Evolutionary conservation across 2,888 invertebrate genomes (phyloP).

Genomic region (Torymus tubicola): DNA sequence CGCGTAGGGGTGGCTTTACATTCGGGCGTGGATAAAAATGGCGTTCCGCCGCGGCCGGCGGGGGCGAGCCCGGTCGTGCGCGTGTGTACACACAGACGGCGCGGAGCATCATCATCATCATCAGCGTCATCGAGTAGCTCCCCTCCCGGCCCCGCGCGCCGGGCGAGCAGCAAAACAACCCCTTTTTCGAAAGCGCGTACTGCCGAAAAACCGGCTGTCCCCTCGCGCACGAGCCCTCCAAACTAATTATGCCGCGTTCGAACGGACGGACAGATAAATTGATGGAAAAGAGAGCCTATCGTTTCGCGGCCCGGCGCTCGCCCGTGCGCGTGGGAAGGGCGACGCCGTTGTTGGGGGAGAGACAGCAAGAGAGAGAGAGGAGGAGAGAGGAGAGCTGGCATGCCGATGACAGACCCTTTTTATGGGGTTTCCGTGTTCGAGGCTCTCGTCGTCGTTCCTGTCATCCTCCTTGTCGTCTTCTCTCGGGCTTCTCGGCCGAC

Average conservation of each 20-base stretch:
- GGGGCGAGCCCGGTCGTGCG: constrained; percentile 60
- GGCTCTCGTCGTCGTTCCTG: constrained; percentile 58
- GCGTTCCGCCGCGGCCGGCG: constrained; percentile 64
- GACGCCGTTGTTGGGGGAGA: constrained; percentile 16
- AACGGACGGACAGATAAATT: constrained; percentile 62
- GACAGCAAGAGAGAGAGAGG: constrained; percentile 23
- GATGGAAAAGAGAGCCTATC: constrained; percentile 63
- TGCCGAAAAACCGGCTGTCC: constrained; percentile 27
- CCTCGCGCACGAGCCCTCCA: constrained; percentile 63
- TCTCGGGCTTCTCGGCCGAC: constrained; percentile 49
- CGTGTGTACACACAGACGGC: constrained; percentile 2
- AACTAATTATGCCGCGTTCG: constrained; percentile 68
- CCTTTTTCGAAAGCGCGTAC: constrained; percentile 25
- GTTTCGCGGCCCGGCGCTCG: constrained; percentile 58
- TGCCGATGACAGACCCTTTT: constrained; percentile 64
- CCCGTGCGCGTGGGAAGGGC: constrained; percentile 37
- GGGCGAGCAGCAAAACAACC: constrained; percentile 39
- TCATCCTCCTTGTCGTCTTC: constrained; percentile 53
- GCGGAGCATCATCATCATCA: constrained; percentile 10
- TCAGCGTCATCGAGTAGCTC: too few relatives aligned
- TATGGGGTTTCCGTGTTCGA: constrained; percentile 65
- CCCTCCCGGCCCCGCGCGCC: constrained; percentile 21
- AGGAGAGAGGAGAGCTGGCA: constrained; percentile 61
- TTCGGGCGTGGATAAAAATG: constrained; percentile 75
- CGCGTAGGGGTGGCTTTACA: constrained; percentile 61